Base-by-base conservation (phyloP, 2,888 invertebrate species). In the Argynnis bischoffii region DNA sequence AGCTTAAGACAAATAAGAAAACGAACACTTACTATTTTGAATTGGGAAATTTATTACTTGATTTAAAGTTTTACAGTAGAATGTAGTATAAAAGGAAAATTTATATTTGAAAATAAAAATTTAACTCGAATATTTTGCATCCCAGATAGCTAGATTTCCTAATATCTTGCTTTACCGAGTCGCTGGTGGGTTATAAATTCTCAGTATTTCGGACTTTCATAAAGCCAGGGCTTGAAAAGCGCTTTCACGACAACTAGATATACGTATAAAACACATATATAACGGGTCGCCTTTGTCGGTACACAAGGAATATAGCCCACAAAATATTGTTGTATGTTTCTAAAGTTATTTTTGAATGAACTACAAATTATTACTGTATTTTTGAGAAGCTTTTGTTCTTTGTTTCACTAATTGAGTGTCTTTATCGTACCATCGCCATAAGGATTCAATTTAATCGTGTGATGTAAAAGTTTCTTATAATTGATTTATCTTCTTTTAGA, bases 191-290 rank as follows among this genome's bases (percentile, higher is more conserved):
- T 51, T 61, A 72, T 76, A 75, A 76, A 76, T 74, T 70, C 67
- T 59, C 64, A 61, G 71, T 69, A 71, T 73, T 72, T 69, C 68
- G 71, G 72, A 70, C 74, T 75, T 72, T 73, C 69, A 70, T 72
- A 72, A 72, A 69, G 73, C 71, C 72, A 57, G 66, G 54, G 55
- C 59, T 63, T 55, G 65, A 65, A 72, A 69, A 71, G 66, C 63
- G 63, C 67, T 69, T 64, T 67, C 65, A 65, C 59, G 59, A 65
- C 64, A 67, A 57, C 60, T 61, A 15, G 31, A 53, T 51, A 18
- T 61, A 41, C 46, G 46, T 64, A 64, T 55, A 54, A 50, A 26
- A 1, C 11, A 41, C 21, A 60, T 61, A 61, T 61, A 60, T 63
- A 46, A 63, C 54, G 47, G n/a, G 54, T 46, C 11, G 21, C 65